Conservation (phyloP, 1,140 invertebrate species). For the Heterodera schachtii region DNA sequence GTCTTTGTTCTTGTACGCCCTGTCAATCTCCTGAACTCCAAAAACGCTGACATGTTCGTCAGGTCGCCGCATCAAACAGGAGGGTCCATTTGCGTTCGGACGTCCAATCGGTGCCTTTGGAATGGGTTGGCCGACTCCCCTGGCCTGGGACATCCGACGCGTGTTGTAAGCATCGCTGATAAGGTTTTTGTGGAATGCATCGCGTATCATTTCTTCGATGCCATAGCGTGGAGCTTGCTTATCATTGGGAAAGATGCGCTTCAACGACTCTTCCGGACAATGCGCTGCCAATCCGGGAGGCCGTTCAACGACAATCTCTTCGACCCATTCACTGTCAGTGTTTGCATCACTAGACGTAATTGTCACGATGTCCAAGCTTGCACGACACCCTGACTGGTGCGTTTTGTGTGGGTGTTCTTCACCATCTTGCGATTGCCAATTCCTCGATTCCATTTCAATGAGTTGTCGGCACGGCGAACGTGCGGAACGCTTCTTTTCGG, state of each 20-base stretch:
- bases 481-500: neutral
- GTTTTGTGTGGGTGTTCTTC: neutral
- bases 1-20: slow-evolving; percentile 56
- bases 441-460: slow-evolving; percentile 22
- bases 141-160: slow-evolving; percentile 30
- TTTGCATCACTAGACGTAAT: slow-evolving; percentile 20
- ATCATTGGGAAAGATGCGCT: slow-evolving; percentile 45
- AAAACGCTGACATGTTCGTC: slow-evolving; percentile 56
- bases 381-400: slow-evolving; percentile 3
- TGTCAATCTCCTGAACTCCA: slow-evolving; percentile 58
- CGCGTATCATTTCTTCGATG: slow-evolving; percentile 51
- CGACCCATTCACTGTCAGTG: slow-evolving; percentile 43
- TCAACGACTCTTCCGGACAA: slow-evolving; percentile 46
- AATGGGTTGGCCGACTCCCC: slow-evolving; percentile 36
- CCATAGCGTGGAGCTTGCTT: slow-evolving; percentile 53
- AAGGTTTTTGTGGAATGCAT: slow-evolving; percentile 53
- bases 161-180: slow-evolving; percentile 58
- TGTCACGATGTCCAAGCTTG: slow-evolving; percentile 16
- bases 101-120: slow-evolving; percentile 44
- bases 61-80: slow-evolving; percentile 39
- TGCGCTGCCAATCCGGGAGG: slow-evolving; percentile 58
- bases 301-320: slow-evolving; percentile 43
- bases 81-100: slow-evolving; percentile 51
- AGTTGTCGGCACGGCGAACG: slow-evolving; percentile 30
- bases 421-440: slow-evolving; percentile 46